Conservation (phyloP, 1,140 invertebrate genomes). For the Palaemon carinicauda region DNA sequence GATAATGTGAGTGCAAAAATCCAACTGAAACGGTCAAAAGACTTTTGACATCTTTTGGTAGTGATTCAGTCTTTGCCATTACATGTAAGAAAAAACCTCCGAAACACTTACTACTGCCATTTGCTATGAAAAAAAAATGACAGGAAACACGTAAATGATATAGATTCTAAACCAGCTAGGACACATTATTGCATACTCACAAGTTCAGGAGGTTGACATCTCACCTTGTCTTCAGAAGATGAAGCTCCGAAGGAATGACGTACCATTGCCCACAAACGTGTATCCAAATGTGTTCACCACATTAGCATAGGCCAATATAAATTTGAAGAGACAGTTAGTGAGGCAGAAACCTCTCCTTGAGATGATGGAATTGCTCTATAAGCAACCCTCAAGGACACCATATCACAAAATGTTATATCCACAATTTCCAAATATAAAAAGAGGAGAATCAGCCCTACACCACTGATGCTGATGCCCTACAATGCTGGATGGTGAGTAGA, state of each 20-base stretch:
- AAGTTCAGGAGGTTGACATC: not conserved
- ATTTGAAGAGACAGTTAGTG: not conserved
- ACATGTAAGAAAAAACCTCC: not conserved
- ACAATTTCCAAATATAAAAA: not conserved
- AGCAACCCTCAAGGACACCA: not conserved
- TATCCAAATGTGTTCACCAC: not conserved
- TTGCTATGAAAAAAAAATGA: not conserved
- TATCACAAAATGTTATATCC: too few relatives aligned
- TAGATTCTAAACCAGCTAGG: not conserved
- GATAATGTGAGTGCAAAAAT: not conserved
- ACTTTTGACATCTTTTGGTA: not conserved
- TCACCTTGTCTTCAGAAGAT: not conserved
- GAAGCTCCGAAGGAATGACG: not conserved
- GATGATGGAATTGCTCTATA: not conserved
- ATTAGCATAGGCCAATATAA: not conserved
- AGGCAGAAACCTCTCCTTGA: not conserved
- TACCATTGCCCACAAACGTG: not conserved
- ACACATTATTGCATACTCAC: too few relatives aligned
- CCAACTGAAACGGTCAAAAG: not conserved
- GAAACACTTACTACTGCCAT: not conserved
- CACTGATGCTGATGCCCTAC: not conserved
- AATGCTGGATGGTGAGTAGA: too few relatives aligned
- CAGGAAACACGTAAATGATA: not conserved
- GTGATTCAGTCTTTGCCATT: not conserved
- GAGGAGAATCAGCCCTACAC: not conserved